Percentiles rank a stretch among this genome's conserved stretches.
These are phyloP conservation scores for Myotis davidii DNA, from an alignment of 2,113 vertebrate species.

Conservation along the genomic window DNA sequence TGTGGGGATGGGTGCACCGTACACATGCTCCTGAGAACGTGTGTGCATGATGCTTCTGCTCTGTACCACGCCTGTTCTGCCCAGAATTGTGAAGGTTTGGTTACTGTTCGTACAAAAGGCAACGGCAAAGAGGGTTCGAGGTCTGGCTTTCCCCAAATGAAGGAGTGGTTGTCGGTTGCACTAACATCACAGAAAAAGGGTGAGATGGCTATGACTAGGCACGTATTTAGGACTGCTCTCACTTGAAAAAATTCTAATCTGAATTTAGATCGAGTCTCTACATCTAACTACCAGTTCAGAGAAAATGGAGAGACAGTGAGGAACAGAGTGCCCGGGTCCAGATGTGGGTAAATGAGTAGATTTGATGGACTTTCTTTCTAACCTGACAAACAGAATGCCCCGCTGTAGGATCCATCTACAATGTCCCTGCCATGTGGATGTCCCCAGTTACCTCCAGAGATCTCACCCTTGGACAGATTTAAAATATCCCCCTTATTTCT, in stretches of 20 bases:
- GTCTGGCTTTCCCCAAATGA: not conserved
- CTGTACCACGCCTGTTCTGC: not conserved
- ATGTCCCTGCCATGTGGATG: accelerated
- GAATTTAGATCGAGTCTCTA: not conserved
- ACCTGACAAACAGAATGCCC: not conserved
- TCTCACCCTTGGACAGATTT: not conserved
- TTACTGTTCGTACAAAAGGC: not conserved
- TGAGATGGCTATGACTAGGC: not conserved
- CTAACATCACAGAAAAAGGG: not conserved
- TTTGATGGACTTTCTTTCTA: not conserved
- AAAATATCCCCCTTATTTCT: not conserved
- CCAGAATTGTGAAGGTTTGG: not conserved
- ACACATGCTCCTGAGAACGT: not conserved
- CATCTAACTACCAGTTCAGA: not conserved
- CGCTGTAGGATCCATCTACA: not conserved
- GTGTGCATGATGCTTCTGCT: not conserved
- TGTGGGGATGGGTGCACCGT: accelerated
- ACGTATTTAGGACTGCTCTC: not conserved
- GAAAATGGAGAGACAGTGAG: not conserved
- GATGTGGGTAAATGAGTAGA: too few relatives aligned
- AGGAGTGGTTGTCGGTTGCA: not conserved
- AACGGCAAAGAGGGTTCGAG: not conserved
- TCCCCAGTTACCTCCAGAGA: not conserved
- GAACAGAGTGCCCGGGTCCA: not conserved
- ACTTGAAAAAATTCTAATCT: not conserved